phyloP scores from a whole-genome alignment of 2,113 vertebrate genomes.

The Phyllostomus hastatus region DNA sequence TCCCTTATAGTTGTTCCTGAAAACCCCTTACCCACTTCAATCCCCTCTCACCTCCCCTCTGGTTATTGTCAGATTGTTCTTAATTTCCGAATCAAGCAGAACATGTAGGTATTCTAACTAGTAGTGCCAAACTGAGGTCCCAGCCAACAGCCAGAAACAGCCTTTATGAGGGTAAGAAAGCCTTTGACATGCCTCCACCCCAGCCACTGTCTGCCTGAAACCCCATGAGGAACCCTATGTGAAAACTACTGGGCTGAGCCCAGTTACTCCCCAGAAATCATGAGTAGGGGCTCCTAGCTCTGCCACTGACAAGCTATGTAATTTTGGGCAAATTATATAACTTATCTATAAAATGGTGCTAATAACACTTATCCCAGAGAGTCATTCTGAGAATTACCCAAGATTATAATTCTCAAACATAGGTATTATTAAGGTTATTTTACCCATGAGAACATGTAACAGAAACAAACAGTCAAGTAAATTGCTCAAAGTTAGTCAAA shows the following conservation, averaged over 20 bases:
- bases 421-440: conserved; percentile 16
- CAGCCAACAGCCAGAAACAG: neutral
- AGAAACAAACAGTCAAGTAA: neutral
- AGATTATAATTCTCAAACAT: neutral
- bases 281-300: neutral
- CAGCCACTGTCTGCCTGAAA: neutral
- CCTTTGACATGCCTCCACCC: neutral
- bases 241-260: neutral
- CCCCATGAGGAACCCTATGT: neutral
- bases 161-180: neutral
- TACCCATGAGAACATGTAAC: neutral
- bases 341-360: neutral
- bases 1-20: too few species aligned
- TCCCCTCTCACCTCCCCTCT: too few species aligned
- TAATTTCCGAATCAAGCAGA: too few species aligned
- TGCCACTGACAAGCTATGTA: neutral
- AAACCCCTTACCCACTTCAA: too few species aligned
- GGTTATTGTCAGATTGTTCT: too few species aligned
- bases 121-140: neutral
- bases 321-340: neutral
- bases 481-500: conserved; percentile 10
- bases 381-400: conserved; percentile 30
- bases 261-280: neutral
- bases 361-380: neutral
- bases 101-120: neutral